Evolutionary conservation across 2,113 vertebrate species (phyloP).

Genomic region (Pundamilia nyererei): DNA sequence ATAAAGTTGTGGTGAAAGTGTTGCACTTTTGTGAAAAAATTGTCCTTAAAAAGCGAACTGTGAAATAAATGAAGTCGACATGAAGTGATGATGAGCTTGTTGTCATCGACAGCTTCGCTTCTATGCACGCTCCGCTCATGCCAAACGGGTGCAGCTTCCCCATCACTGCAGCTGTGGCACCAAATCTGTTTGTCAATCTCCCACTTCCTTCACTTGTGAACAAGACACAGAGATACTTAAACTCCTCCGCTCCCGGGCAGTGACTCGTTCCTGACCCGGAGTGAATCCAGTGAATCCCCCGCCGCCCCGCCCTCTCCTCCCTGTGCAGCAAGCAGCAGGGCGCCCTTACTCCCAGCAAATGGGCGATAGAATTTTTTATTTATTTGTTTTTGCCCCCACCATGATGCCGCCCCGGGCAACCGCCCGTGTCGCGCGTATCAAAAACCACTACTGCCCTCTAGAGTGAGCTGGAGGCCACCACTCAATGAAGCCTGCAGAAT

Average conservation of each 20-base stretch:
- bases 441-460: too few species aligned
- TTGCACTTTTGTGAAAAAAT: not conserved
- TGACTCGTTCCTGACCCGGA: not conserved
- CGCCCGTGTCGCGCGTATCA: too few species aligned
- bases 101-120: not conserved
- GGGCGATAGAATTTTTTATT: too few species aligned
- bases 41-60: not conserved
- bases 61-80: not conserved
- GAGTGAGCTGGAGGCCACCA: too few species aligned
- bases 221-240: not conserved
- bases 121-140: not conserved
- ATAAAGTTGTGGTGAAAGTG: not conserved
- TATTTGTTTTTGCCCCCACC: too few species aligned
- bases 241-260: not conserved
- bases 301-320: too few species aligned
- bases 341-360: too few species aligned
- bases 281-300: not conserved
- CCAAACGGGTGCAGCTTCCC: not conserved
- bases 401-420: too few species aligned
- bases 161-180: not conserved
- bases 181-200: not conserved
- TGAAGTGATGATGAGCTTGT: not conserved
- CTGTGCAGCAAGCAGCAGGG: too few species aligned
- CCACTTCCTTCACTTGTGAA: not conserved
- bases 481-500: not conserved